Evolutionary conservation across 2,888 invertebrate genomes (phyloP).

Genomic region (Lochmaea capreae): DNA sequence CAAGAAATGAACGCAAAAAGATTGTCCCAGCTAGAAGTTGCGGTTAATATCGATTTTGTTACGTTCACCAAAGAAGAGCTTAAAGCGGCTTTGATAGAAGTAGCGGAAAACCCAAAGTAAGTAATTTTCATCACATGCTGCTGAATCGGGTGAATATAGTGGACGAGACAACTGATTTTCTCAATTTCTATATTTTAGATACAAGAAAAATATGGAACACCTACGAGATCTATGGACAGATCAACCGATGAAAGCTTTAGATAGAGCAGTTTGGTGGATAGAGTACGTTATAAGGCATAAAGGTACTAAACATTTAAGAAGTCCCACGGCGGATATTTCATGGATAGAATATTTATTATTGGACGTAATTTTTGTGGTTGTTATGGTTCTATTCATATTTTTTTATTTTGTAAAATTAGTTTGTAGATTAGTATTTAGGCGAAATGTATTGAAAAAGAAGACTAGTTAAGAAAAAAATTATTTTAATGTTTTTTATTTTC

Average conservation of each 20-base stretch:
- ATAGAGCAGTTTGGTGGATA: conserved; percentile 56
- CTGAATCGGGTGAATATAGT: neutral
- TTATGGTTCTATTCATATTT: neutral
- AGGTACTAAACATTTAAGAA: conserved; percentile 66
- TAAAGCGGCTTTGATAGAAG: conserved; percentile 50
- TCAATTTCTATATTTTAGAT: conserved; percentile 39
- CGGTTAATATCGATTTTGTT: conserved; percentile 47
- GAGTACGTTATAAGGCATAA: conserved; percentile 55
- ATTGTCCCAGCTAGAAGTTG: conserved; percentile 50
- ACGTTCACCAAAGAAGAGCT: conserved; percentile 53
- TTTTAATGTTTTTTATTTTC: neutral
- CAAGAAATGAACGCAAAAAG: conserved; percentile 54
- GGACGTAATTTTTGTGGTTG: conserved; percentile 56
- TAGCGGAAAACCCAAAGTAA: conserved; percentile 53
- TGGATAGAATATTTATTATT: conserved; percentile 65
- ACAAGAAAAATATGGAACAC: conserved; percentile 48
- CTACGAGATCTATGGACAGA: conserved; percentile 46
- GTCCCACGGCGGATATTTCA: conserved; percentile 64
- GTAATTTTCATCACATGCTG: conserved; percentile 14
- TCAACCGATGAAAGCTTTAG: conserved; percentile 51
- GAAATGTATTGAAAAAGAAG: neutral
- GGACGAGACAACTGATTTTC: neutral
- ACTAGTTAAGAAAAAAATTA: neutral
- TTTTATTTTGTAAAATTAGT: conserved; percentile 1
- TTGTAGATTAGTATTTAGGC: neutral